Evolutionary conservation across 2,797 vertebrate species (phyloP).

Genomic region (Acomys russatus): DNA sequence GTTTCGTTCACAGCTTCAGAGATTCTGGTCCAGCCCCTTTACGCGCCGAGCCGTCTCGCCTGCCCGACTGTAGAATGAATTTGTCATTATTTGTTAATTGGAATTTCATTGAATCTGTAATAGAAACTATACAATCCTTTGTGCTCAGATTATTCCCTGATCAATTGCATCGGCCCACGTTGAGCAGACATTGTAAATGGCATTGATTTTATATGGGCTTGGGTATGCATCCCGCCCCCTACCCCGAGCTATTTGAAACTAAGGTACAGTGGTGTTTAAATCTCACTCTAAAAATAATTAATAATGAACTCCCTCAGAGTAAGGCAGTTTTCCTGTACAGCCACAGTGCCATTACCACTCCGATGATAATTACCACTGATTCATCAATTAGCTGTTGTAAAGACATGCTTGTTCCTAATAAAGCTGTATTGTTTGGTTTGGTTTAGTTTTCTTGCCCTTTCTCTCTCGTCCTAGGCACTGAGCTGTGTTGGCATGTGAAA

Average conservation of each 20-base stretch:
- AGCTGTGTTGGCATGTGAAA: background rate
- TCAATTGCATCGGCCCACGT: background rate
- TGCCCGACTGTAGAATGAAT: background rate
- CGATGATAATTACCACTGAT: background rate
- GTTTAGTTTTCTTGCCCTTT: background rate
- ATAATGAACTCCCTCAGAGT: background rate
- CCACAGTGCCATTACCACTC: background rate
- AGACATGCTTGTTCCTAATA: background rate
- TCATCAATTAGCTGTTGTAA: background rate
- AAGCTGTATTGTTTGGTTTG: background rate
- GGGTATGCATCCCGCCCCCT: background rate
- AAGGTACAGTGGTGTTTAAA: background rate
- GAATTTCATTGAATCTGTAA: background rate
- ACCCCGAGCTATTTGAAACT: background rate
- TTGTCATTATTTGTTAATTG: background rate
- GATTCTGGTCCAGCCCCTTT: background rate
- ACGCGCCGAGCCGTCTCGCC: too few species aligned
- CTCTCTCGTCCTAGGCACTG: background rate
- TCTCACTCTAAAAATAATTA: background rate
- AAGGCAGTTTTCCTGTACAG: background rate
- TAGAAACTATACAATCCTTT: background rate
- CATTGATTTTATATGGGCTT: background rate
- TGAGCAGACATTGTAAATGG: background rate
- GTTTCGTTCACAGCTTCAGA: background rate
- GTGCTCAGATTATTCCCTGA: background rate